A percentile compares a stretch with the other conserved stretches of the same genome.
Conservation (phyloP, 2,113 vertebrate species). For the Cyanocitta stelleri region DNA sequence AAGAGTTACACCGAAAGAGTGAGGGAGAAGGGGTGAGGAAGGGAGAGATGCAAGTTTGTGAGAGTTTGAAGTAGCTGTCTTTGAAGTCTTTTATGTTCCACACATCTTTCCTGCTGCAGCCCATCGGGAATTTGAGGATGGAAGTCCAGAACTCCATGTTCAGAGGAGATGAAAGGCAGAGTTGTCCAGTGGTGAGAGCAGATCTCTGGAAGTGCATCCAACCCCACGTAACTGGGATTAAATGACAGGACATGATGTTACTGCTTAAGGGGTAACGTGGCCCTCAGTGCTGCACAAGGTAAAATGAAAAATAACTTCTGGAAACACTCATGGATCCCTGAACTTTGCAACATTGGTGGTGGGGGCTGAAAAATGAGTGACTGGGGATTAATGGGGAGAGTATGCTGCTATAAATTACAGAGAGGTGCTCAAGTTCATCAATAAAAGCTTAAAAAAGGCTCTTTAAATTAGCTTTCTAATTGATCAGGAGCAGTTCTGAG, state of each 20-base stretch:
- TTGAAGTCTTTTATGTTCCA: constrained; percentile 1
- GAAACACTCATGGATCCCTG: not conserved
- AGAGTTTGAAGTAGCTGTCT: not conserved
- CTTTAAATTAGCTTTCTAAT: not conserved
- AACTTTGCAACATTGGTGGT: not conserved
- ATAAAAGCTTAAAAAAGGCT: not conserved
- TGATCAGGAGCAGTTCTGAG: not conserved
- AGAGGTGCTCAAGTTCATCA: not conserved
- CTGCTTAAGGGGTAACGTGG: not conserved
- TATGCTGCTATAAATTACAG: not conserved
- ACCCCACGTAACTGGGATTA: not conserved
- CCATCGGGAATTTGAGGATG: not conserved
- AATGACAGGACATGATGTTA: not conserved
- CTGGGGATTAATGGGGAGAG: not conserved
- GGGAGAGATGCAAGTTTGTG: not conserved
- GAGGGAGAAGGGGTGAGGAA: not conserved
- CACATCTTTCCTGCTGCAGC: not conserved
- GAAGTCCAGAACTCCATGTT: constrained; percentile 6
- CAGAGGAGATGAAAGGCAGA: constrained; percentile 31
- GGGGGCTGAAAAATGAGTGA: not conserved
- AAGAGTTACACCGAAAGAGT: not conserved
- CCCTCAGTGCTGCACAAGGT: not conserved
- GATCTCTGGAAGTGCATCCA: not conserved
- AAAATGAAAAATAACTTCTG: not conserved
- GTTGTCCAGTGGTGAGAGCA: not conserved